A percentile compares a stretch with the other conserved stretches of the same genome.
Evolutionary conservation across 2,888 invertebrate genomes (phyloP).

Genomic region (Agrotis segetum): DNA sequence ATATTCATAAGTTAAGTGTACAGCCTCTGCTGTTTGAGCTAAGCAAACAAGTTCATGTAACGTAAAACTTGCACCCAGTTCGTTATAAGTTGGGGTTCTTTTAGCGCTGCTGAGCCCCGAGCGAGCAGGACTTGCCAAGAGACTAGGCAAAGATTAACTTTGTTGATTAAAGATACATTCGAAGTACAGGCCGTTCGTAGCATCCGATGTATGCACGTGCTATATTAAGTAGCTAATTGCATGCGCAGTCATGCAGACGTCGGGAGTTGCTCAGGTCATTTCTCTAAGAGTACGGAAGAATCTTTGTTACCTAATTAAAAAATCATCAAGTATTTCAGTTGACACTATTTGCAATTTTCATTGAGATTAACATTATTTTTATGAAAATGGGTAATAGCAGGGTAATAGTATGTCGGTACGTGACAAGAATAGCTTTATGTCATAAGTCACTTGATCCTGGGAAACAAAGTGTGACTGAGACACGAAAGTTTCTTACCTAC

Average conservation of each 20-base stretch:
- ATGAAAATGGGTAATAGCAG: too few species aligned
- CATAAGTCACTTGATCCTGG: background rate
- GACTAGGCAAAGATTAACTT: constrained; percentile 17
- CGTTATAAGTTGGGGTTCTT: constrained; percentile 25
- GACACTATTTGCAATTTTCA: background rate
- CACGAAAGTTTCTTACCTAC: background rate
- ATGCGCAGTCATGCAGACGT: too few species aligned
- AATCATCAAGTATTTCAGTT: background rate
- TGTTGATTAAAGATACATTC: constrained; percentile 29
- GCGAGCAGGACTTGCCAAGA: background rate
- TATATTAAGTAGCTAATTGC: too few species aligned
- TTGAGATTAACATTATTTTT: background rate
- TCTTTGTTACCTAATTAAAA: too few species aligned
- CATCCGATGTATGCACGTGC: background rate
- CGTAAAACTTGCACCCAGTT: constrained; percentile 11
- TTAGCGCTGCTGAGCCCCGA: background rate
- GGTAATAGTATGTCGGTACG: background rate
- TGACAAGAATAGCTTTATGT: background rate
- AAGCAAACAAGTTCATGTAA: constrained; percentile 1
- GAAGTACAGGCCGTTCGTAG: background rate
- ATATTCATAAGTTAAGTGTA: too few species aligned
- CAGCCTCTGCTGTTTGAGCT: too few species aligned
- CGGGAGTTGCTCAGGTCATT: too few species aligned
- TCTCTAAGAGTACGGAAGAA: background rate
- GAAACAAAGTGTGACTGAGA: background rate